Evolutionary conservation across 2,113 vertebrate genomes (phyloP).

Genomic region (Hydrochoerus hydrochaeris): DNA sequence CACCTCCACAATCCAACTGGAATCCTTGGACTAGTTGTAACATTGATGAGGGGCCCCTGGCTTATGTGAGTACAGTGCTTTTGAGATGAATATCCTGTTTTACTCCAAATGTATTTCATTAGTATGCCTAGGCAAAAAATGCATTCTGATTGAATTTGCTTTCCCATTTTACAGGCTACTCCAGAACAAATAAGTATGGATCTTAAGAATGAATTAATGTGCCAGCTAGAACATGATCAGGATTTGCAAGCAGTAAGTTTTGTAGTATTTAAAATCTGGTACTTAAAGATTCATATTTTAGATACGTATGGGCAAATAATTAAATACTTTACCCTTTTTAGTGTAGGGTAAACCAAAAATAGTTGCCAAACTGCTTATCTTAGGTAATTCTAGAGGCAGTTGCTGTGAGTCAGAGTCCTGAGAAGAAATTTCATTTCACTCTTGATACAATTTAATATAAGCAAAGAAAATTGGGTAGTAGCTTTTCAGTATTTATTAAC

Average conservation of each 20-base stretch:
- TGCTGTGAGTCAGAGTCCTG: not conserved
- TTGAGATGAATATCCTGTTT: slow-evolving; percentile 6
- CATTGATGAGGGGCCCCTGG: slow-evolving; percentile 97
- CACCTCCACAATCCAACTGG: slow-evolving; percentile 98
- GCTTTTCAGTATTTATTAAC: not conserved
- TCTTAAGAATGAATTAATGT: slow-evolving; percentile 89
- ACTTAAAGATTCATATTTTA: not conserved
- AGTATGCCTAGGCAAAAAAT: not conserved
- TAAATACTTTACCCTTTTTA: not conserved
- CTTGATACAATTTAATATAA: not conserved
- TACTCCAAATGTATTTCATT: slow-evolving; percentile 34
- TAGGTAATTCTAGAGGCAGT: not conserved
- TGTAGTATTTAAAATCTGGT: not conserved
- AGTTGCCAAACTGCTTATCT: not conserved
- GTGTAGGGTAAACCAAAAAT: not conserved
- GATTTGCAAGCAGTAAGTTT: slow-evolving; percentile 89
- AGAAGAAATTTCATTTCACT: not conserved
- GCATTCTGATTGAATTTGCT: not conserved
- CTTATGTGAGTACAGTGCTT: slow-evolving; percentile 89
- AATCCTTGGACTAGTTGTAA: slow-evolving; percentile 99
- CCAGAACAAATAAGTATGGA: slow-evolving; percentile 96
- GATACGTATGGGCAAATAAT: not conserved
- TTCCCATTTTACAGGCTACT: slow-evolving; percentile 87
- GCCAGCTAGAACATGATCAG: slow-evolving; percentile 91
- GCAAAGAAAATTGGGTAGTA: not conserved